Conservation (phyloP, 2,797 vertebrate genomes). For the Chelidonichthys spinosus region DNA sequence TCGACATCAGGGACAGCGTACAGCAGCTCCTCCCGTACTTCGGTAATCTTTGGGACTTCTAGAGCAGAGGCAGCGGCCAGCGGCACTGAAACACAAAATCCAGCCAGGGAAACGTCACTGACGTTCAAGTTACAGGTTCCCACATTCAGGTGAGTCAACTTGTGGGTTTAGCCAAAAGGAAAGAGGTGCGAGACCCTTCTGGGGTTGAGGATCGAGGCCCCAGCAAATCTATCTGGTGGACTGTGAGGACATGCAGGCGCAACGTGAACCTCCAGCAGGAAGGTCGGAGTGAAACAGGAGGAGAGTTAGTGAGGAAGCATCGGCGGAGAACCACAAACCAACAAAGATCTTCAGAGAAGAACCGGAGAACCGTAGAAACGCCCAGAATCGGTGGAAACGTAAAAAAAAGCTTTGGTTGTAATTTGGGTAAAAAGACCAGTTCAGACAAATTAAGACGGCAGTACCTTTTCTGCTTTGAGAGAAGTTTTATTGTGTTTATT, state of each 20-base stretch:
- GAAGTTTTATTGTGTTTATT: constrained; percentile 79
- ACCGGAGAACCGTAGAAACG: not conserved
- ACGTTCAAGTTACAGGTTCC: constrained; percentile 37
- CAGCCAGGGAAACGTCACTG: constrained; percentile 75
- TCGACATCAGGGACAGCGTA: not conserved
- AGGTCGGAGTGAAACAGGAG: not conserved
- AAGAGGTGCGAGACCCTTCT: not conserved
- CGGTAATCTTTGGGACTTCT: constrained; percentile 41
- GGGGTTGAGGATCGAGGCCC: not conserved
- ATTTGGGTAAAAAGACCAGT: constrained; percentile 40
- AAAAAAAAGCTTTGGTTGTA: too few species aligned
- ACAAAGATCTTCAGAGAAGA: not conserved
- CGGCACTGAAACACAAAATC: constrained; percentile 83
- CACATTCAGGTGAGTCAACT: constrained; percentile 30
- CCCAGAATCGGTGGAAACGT: too few species aligned
- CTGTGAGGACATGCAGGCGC: constrained; percentile 19
- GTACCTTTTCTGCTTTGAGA: constrained; percentile 68
- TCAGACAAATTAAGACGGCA: constrained; percentile 77
- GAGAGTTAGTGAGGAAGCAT: not conserved
- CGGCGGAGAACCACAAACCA: not conserved
- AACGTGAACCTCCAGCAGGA: not conserved
- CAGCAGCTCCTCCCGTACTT: constrained; percentile 33
- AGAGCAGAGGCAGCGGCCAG: constrained; percentile 68
- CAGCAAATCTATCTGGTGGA: not conserved
- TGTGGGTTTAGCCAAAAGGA: not conserved